Evolutionary conservation across 2,888 invertebrate species (phyloP), one percentile per base, ranked within the genome.

Genomic region (Yponomeuta cagnagella): DNA sequence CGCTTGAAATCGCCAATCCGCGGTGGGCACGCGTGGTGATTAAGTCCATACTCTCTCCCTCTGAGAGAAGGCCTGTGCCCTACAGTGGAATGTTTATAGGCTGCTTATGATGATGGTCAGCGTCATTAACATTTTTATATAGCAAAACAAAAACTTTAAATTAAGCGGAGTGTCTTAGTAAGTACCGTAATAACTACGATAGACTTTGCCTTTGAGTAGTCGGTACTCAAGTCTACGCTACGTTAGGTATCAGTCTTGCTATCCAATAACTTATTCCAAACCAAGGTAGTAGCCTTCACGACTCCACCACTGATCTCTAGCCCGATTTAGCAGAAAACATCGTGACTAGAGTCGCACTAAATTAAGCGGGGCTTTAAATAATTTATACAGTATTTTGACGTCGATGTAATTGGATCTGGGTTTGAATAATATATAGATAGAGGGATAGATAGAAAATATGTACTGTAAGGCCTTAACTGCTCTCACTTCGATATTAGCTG

Each of bases 361-460:
- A 65, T 31, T 33, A 12, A 30, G 65, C 5, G 52, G 23, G 52
- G 65, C 65, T 33, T 65, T 65, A 65, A 65, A 65, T 65, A 65
- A 31, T 33, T 30, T 33, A 65, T 12, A 65, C 30, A 12, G 30
- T 30, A 23, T 65, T 58, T 65, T 65, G 65, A 65, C 65, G 65
- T 65, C 65, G 65, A 10, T 65, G 65, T 65, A 65, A 65, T 65
- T 65, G 65, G 65, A 30, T 30, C 30, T 65, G 15, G 52, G 52
- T 15, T 12, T 58, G 15, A 58, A 58, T 58, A 58, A 15, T 58
- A 15, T 52, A 12, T 8, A 52, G 52, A 12, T 52, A 52, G 52
- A 52, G 4, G 5, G 33, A 33, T 33, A 33, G 2, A 43, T 5
- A 8, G 6, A 43, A 5, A 43, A 8, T 43, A 43, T 8, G 5